Percentiles rank a stretch among this genome's conserved stretches.
Evolutionary conservation across 1,140 invertebrate genomes (phyloP).

Genomic region (Magallana angulata): DNA sequence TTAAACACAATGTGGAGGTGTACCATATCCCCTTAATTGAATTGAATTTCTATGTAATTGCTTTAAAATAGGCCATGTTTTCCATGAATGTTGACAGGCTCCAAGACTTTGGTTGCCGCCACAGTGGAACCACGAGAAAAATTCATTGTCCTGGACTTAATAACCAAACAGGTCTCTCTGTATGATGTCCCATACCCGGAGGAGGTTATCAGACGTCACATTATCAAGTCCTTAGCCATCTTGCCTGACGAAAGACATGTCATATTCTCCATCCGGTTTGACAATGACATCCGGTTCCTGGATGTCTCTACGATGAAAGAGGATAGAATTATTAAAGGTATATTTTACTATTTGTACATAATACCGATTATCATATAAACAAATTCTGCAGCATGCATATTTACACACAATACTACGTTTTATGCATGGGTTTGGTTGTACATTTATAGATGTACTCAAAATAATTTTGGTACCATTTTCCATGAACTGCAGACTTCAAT

Average conservation of each 20-base stretch:
- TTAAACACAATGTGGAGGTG: too few relatives aligned
- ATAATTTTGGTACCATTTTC: too few relatives aligned
- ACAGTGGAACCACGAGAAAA: constrained; percentile 33
- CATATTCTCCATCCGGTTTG: constrained; percentile 25
- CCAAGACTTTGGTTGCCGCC: neutral
- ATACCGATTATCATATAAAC: too few relatives aligned
- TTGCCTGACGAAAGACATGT: constrained; percentile 26
- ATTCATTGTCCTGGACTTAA: constrained; percentile 10
- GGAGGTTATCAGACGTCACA: neutral
- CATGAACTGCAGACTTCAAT: too few relatives aligned
- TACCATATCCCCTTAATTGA: too few relatives aligned
- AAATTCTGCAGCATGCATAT: too few relatives aligned
- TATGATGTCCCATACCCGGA: neutral
- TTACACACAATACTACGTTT: too few relatives aligned
- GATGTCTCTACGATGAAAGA: constrained; percentile 25
- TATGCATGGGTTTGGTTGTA: too few relatives aligned
- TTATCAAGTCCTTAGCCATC: constrained; percentile 22
- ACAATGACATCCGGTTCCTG: constrained; percentile 21
- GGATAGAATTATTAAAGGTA: constrained; percentile 12
- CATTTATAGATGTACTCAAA: too few relatives aligned
- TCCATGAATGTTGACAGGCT: neutral
- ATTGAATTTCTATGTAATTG: too few relatives aligned
- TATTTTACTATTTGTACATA: too few relatives aligned
- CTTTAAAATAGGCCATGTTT: too few relatives aligned
- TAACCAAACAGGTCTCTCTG: neutral